Evolutionary conservation across 2,113 vertebrate genomes (phyloP).

Genomic region (Pomatostomus ruficeps): DNA sequence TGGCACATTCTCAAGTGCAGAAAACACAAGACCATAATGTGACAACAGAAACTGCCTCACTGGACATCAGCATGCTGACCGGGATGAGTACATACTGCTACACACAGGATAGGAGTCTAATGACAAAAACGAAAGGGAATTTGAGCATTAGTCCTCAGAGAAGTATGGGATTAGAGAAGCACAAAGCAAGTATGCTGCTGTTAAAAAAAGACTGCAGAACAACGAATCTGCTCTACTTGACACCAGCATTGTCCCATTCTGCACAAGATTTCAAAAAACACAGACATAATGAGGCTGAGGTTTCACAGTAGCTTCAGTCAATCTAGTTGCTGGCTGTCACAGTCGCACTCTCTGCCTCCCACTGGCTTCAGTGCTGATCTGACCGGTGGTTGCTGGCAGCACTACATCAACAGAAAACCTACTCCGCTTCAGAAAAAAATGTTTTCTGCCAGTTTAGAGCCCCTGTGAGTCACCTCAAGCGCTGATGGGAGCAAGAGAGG

Average conservation of each 20-base stretch:
- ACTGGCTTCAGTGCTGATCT: neutral
- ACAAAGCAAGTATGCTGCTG: neutral
- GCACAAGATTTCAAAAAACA: neutral
- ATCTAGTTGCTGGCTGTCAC: neutral
- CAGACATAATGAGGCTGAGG: neutral
- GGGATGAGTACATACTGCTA: neutral
- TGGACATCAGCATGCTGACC: neutral
- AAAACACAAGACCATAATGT: neutral
- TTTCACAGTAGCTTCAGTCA: neutral
- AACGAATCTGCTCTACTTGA: neutral
- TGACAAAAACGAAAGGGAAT: neutral
- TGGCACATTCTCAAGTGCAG: fast-evolving
- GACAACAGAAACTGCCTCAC: neutral
- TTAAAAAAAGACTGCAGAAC: neutral
- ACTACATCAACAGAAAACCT: neutral
- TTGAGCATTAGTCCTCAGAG: neutral
- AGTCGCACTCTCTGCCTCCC: neutral
- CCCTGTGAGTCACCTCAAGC: conserved; percentile 11
- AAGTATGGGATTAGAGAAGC: neutral
- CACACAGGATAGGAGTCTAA: neutral
- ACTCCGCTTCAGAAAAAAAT: neutral
- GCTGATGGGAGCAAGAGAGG: neutral
- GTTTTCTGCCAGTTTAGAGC: neutral
- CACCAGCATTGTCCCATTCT: neutral
- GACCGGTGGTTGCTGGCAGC: neutral